A percentile compares a stretch with the other conserved stretches of the same genome.
Conservation (phyloP, 2,113 vertebrate genomes). For the Percina caprodes region DNA sequence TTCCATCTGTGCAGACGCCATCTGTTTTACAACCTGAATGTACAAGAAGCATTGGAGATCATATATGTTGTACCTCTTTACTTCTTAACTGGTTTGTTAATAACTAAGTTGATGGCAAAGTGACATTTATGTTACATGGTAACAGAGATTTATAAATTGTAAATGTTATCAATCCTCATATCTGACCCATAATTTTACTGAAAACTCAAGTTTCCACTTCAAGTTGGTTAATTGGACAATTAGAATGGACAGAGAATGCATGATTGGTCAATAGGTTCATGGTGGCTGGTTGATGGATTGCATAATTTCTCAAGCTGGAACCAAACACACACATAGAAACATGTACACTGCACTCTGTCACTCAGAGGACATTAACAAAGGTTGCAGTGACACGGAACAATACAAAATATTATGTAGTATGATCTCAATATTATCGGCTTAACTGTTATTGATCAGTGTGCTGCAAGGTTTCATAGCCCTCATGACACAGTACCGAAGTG, state of each 20-base stretch:
- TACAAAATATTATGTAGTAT: not conserved
- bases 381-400: slow-evolving; percentile 19
- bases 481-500: too few species aligned
- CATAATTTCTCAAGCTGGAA: slow-evolving; percentile 60
- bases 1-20: not conserved
- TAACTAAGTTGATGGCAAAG: not conserved
- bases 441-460: slow-evolving; percentile 10
- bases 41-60: not conserved
- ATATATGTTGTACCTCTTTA: not conserved
- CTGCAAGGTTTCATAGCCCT: not conserved
- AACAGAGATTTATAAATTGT: not conserved
- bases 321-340: slow-evolving; percentile 17
- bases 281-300: slow-evolving; percentile 59
- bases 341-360: slow-evolving; percentile 11
- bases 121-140: not conserved
- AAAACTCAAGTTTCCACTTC: slow-evolving; percentile 33
- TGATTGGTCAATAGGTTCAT: slow-evolving; percentile 71
- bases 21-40: not conserved
- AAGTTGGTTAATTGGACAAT: slow-evolving; percentile 23
- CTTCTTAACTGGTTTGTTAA: not conserved
- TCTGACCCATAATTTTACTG: not conserved
- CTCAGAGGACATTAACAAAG: slow-evolving; percentile 1
- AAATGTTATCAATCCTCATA: not conserved
- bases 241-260: slow-evolving; percentile 48
- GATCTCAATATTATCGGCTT: not conserved